Evolutionary conservation across 23 tunicate species (phyloP).

Genomic region (Phallusia fumigata): DNA sequence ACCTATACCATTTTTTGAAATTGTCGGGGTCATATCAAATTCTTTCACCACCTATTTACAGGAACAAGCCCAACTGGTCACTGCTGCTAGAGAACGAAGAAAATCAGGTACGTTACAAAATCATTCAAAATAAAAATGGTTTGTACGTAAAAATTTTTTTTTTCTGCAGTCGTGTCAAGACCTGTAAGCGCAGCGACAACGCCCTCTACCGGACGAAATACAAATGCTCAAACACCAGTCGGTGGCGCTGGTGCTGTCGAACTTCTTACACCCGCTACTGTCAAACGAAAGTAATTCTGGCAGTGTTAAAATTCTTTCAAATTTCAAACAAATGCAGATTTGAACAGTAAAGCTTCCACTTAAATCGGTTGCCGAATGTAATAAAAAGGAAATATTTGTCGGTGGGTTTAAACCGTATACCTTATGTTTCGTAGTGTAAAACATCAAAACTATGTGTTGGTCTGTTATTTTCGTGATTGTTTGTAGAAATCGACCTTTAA

Average conservation of each 20-base stretch:
- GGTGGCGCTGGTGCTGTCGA: neutral
- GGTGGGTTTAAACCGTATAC: neutral
- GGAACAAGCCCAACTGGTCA: neutral
- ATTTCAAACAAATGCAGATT: too few relatives aligned
- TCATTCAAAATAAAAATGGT: too few relatives aligned
- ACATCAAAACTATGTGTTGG: neutral
- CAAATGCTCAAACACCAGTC: neutral
- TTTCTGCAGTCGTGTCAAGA: neutral
- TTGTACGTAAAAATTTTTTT: too few relatives aligned
- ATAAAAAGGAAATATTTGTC: neutral
- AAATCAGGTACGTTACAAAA: neutral
- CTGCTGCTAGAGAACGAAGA: neutral
- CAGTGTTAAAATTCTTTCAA: too few relatives aligned
- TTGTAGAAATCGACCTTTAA: constrained; percentile 25
- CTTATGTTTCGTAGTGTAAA: neutral
- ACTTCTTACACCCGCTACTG: constrained; percentile 5
- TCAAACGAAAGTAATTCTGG: neutral
- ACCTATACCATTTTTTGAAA: too few relatives aligned
- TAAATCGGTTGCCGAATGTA: neutral
- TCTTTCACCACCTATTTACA: neutral
- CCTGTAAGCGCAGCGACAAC: neutral
- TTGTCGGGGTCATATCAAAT: too few relatives aligned
- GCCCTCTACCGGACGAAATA: neutral
- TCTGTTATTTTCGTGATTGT: neutral
- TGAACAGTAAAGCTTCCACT: too few relatives aligned